Evolutionary conservation across 1,140 invertebrate genomes (phyloP).

Genomic region (Penaeus japonicus): DNA sequence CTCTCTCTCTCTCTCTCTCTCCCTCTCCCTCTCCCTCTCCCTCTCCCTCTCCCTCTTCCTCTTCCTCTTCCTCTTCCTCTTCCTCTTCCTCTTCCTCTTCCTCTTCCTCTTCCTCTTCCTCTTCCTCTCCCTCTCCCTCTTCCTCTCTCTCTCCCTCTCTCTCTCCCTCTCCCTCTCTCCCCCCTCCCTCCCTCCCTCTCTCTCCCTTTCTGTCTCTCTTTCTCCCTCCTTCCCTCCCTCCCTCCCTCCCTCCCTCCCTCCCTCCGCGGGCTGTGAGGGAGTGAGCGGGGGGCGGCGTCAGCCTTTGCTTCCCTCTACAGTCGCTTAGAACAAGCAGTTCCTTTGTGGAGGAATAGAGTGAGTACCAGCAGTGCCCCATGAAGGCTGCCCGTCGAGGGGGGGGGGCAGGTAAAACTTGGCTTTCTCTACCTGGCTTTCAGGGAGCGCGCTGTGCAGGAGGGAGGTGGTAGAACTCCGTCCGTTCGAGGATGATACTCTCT

Average conservation of each 20-base stretch:
- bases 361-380: too few relatives aligned
- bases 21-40: not conserved
- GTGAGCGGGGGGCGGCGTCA: not conserved
- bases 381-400: too few relatives aligned
- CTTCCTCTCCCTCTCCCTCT: not conserved
- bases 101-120: not conserved
- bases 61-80: not conserved
- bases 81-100: not conserved
- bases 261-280: not conserved
- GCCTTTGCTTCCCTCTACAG: not conserved
- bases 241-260: not conserved
- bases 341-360: too few relatives aligned
- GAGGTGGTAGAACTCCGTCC: too few relatives aligned
- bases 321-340: too few relatives aligned
- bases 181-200: not conserved
- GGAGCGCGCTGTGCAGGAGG: too few relatives aligned
- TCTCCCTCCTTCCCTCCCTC: not conserved
- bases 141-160: not conserved
- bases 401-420: too few relatives aligned
- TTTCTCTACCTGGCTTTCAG: too few relatives aligned
- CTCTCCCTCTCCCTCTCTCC: not conserved
- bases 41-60: not conserved
- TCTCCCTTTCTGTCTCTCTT: not conserved
- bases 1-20: not conserved
- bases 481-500: too few relatives aligned